phyloP scores from a whole-genome alignment of 30 jellyfish, hydroid and myxozoan species.

The Morbakka virulenta region DNA sequence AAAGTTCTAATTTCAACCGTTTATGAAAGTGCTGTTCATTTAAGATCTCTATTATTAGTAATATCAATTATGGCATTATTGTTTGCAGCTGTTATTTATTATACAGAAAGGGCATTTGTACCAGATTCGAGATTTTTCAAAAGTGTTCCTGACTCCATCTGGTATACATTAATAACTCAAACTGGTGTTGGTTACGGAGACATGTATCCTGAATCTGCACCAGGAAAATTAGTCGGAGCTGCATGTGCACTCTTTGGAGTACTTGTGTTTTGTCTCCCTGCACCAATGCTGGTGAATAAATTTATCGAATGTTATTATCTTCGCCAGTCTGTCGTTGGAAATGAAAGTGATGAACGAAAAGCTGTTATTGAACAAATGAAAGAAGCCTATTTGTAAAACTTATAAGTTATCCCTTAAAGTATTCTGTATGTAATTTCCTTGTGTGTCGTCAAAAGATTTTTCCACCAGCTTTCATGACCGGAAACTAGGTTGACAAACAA shows the following conservation, averaged over 20 bases:
- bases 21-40: slow-evolving; percentile 61
- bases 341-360: slow-evolving; percentile 48
- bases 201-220: slow-evolving; percentile 64
- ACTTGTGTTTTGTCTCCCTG: slow-evolving; percentile 80
- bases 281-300: slow-evolving; percentile 82
- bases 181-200: slow-evolving; percentile 95
- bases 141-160: slow-evolving; percentile 74
- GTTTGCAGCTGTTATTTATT: slow-evolving; percentile 67
- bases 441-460: too few relatives aligned
- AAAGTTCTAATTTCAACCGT: slow-evolving; percentile 62
- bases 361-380: slow-evolving; percentile 75
- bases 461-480: too few relatives aligned
- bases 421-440: too few relatives aligned
- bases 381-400: slow-evolving; percentile 50
- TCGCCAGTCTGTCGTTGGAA: slow-evolving; percentile 14
- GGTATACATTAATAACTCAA: slow-evolving; percentile 81
- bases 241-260: slow-evolving; percentile 65
- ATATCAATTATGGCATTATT: slow-evolving; percentile 44
- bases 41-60: slow-evolving; percentile 40
- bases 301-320: slow-evolving; percentile 76
- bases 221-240: slow-evolving; percentile 74
- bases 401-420: too few relatives aligned
- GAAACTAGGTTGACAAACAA: too few relatives aligned
- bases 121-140: too few relatives aligned
- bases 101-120: slow-evolving; percentile 10